Conservation (phyloP, 2,888 invertebrate genomes). For the Artemia sinica region DNA sequence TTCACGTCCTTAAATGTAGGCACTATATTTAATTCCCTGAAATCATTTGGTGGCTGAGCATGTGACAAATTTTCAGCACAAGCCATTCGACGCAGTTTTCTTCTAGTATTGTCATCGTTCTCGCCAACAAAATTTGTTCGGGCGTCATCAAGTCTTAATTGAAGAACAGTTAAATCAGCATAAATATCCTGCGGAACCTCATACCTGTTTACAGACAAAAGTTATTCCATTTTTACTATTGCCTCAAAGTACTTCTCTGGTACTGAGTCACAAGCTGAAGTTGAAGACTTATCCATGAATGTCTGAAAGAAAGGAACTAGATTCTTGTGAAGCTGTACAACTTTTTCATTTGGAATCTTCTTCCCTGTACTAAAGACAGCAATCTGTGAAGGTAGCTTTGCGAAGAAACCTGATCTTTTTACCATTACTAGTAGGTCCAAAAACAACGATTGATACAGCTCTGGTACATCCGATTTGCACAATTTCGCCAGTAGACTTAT, state of each 20-base stretch:
- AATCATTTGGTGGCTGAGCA: constrained; percentile 33
- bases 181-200: not conserved
- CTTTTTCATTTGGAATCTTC: not conserved
- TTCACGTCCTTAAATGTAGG: constrained; percentile 31
- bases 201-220: not conserved
- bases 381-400: not conserved
- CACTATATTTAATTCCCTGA: constrained; percentile 30
- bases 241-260: not conserved
- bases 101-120: not conserved
- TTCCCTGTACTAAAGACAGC: not conserved
- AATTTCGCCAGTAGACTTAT: not conserved
- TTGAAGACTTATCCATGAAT: not conserved
- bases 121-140: not conserved
- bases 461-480: not conserved
- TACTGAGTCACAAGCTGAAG: constrained; percentile 5
- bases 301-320: not conserved
- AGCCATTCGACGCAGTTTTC: not conserved
- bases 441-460: not conserved
- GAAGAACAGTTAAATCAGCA: not conserved
- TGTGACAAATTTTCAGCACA: not conserved
- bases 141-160: not conserved
- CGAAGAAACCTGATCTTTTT: not conserved
- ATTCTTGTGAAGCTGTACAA: not conserved
- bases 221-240: not conserved
- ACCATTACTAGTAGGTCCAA: not conserved